Evolutionary conservation across 2,113 vertebrate genomes (phyloP), one percentile per base, ranked within the genome.

Genomic region (Mellivora capensis): DNA sequence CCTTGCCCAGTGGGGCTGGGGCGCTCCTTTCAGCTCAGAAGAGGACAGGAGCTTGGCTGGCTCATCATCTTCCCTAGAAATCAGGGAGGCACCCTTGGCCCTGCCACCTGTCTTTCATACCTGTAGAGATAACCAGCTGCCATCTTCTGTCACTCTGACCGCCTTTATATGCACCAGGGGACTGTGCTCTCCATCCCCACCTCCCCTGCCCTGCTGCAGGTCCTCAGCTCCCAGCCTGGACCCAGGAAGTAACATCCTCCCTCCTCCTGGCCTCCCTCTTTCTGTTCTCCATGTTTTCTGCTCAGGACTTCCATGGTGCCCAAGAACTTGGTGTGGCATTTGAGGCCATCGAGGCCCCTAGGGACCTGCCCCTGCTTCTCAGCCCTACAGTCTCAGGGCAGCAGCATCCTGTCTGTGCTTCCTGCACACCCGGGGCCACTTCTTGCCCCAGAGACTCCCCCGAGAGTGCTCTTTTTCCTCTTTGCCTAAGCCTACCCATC

Each of bases 151-250:
- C 27, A 39, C 23, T 12, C 57, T 67, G 79, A 39, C 42, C n/a
- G 88, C 31, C 62, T 91, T 2, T 4, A 0, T 0, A 0, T 2
- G 0, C 3, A 37, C 37, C 23, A 4, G 4, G 37, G 1, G 4
- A 37, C 11, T 7, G 81, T n/a, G 57, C 81, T 62, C 54, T 18
- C 6, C 59, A 42, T n/a, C 54, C 39, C 44, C 20, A 2, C 61
- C 2, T 0, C 21, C 4, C 1, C 18, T 0, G 23, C 17, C 0
- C 37, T 1, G 57, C 34, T n/a, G 77, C 14, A 0, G 0, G 23
- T 8, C 0, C 15, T 18, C 0, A 4, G 79, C 69, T 15, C 23
- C 34, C 6, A 2, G 27, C 61, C 34, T 14, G 69, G 37, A 29
- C 42, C 76, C 57, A 12, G 0, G 12, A 0, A 4, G 71, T 5